Conservation (phyloP, 1,140 invertebrate species). For the Araneus ventricosus region DNA sequence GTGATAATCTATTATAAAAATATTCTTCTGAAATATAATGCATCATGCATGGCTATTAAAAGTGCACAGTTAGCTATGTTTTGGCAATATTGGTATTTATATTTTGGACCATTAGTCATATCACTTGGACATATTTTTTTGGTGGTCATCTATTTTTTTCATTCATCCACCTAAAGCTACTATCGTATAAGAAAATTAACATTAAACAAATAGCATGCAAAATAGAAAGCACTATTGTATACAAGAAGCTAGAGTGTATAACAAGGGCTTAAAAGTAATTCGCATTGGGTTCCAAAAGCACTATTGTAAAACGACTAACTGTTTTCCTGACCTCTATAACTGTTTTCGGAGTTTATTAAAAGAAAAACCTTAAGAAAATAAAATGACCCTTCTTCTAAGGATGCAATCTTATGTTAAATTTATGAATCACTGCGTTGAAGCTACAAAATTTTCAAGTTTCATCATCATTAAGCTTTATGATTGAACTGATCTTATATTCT, state of each 20-base stretch:
- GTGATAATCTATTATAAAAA: constrained; percentile 67
- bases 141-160: not conserved
- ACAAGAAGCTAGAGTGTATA: not conserved
- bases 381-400: too few species aligned
- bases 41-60: constrained; percentile 46
- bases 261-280: not conserved
- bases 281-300: not conserved
- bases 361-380: too few species aligned
- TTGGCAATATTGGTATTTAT: constrained; percentile 65
- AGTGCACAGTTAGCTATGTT: constrained; percentile 52
- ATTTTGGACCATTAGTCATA: constrained; percentile 69
- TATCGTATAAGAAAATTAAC: constrained; percentile 32
- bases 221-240: constrained; percentile 25
- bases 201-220: constrained; percentile 50
- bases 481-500: too few species aligned
- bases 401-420: too few species aligned
- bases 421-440: too few species aligned
- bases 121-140: constrained; percentile 56
- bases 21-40: constrained; percentile 65
- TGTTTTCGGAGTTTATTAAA: not conserved
- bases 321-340: not conserved
- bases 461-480: too few species aligned
- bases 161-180: constrained; percentile 30
- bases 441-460: too few species aligned
- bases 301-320: not conserved